A percentile compares a stretch with the other conserved stretches of the same genome.
Conservation (phyloP, 2,797 vertebrate genomes). For the Phataginus tricuspis region DNA sequence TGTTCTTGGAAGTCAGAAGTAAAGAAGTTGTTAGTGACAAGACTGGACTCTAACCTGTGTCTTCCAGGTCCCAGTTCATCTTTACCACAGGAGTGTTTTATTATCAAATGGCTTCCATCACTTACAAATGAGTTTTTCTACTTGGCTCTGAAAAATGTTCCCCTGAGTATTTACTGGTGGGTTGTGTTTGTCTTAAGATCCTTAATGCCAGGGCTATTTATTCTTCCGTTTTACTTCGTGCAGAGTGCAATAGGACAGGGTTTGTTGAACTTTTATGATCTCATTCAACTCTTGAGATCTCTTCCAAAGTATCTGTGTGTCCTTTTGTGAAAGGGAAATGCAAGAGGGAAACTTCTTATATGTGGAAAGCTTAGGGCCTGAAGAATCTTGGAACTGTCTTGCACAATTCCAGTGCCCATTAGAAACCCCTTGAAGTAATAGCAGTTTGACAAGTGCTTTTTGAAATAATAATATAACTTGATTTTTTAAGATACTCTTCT, state of each 20-base stretch:
- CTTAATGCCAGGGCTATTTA: background rate
- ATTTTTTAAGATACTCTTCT: background rate
- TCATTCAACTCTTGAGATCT: background rate
- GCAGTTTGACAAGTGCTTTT: conserved; percentile 17
- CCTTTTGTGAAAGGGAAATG: background rate
- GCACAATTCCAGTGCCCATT: background rate
- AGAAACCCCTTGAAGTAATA: conserved; percentile 14
- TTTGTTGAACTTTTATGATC: background rate
- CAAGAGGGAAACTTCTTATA: background rate
- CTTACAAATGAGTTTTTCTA: background rate
- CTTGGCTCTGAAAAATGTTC: background rate
- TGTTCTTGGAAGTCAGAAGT: background rate
- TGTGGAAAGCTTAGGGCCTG: background rate
- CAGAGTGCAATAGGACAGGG: background rate
- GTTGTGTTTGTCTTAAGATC: background rate
- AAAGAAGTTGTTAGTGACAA: background rate
- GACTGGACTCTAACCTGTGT: background rate
- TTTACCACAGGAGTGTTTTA: background rate
- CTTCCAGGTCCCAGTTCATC: background rate
- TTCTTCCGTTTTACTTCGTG: background rate
- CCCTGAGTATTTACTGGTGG: background rate
- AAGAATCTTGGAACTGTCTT: background rate
- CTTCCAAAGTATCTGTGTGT: background rate
- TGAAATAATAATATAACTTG: background rate
- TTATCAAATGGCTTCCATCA: background rate